Evolutionary conservation across 2,113 vertebrate genomes (phyloP).

Genomic region (Willisornis vidua): DNA sequence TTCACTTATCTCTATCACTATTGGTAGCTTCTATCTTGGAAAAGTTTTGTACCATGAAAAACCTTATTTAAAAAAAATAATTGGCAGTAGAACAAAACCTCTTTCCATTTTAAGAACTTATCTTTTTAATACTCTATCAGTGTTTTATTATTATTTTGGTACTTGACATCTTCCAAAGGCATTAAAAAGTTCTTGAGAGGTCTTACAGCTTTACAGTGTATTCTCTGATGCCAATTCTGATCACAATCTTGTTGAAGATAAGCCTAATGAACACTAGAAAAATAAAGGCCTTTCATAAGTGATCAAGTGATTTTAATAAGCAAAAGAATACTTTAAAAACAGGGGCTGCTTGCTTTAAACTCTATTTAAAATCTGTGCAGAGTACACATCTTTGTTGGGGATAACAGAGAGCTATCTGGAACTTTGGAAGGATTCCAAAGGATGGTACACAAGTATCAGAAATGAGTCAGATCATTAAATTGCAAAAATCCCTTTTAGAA

Average conservation of each 20-base stretch:
- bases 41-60: not conserved
- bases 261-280: conserved; percentile 31
- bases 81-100: conserved; percentile 4
- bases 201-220: not conserved
- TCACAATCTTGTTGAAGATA: conserved; percentile 18
- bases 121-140: conserved; percentile 15
- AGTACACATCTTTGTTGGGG: not conserved
- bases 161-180: conserved; percentile 32
- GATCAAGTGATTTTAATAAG: not conserved
- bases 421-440: not conserved
- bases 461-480: not conserved
- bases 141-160: not conserved
- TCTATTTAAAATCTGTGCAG: not conserved
- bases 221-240: conserved; percentile 20
- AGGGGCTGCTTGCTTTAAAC: not conserved
- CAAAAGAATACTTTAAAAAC: not conserved
- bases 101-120: not conserved
- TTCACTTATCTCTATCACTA: not conserved
- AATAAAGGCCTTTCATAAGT: conserved; percentile 21
- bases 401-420: not conserved
- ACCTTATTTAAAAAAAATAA: not conserved
- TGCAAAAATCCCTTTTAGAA: not conserved
- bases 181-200: conserved; percentile 35
- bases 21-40: not conserved
- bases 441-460: not conserved